These are phyloP conservation scores for Drosophila aff. DNA, from an alignment of 1,140 invertebrate species.

Conservation along the genomic window DNA sequence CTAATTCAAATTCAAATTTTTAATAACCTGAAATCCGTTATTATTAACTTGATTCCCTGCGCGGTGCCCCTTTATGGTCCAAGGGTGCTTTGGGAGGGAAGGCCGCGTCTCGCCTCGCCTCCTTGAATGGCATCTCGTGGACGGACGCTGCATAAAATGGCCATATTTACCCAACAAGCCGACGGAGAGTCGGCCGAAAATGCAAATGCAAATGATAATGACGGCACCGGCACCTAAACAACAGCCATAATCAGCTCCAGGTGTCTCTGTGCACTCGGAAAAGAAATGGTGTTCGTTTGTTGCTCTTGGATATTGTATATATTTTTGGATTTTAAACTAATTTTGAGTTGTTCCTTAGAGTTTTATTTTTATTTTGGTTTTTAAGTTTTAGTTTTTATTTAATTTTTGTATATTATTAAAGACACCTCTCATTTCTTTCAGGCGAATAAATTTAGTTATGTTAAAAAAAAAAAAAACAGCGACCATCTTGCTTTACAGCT, in stretches of 20 bases:
- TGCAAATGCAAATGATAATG: constrained; percentile 79
- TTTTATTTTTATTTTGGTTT: too few species aligned
- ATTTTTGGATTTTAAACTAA: not conserved
- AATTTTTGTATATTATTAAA: too few species aligned
- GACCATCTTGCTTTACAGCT: not conserved
- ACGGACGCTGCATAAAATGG: constrained; percentile 49
- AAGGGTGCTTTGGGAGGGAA: not conserved
- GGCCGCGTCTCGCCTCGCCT: not conserved
- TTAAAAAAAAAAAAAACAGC: not conserved
- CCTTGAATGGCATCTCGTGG: constrained; percentile 32
- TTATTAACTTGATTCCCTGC: not conserved
- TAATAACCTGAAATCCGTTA: not conserved
- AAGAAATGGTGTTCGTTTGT: not conserved
- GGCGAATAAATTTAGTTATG: too few species aligned
- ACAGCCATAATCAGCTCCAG: constrained; percentile 39
- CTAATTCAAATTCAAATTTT: constrained; percentile 8
- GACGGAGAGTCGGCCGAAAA: constrained; percentile 46
- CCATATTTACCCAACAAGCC: constrained; percentile 47
- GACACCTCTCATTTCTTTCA: too few species aligned
- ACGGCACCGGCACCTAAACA: constrained; percentile 50
- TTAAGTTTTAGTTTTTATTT: too few species aligned
- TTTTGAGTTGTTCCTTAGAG: not conserved
- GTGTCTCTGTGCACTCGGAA: constrained; percentile 2
- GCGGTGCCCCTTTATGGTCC: constrained; percentile 17
- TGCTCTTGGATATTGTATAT: not conserved